Percentiles rank a stretch among this genome's conserved stretches.
These are phyloP conservation scores for Odontophorus gujanensis DNA, from an alignment of 2,113 vertebrate species.

Conservation along the genomic window DNA sequence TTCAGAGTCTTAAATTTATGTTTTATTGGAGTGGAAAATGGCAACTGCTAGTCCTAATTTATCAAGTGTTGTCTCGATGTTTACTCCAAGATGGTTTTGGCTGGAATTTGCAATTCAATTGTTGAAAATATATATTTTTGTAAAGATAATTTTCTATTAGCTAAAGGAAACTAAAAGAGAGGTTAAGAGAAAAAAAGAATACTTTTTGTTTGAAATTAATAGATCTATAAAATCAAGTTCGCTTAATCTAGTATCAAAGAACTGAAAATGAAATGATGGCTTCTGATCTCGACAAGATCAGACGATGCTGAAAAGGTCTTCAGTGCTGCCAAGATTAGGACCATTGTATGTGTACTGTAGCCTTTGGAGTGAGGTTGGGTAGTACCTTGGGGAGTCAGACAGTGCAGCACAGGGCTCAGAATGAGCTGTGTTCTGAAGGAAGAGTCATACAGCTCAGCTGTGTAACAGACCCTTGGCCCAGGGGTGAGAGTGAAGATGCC, in stretches of 20 bases:
- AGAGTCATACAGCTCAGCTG: neutral
- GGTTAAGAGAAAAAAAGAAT: neutral
- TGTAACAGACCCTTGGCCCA: neutral
- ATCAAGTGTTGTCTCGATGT: neutral
- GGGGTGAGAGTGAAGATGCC: neutral
- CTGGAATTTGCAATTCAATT: slow-evolving; percentile 3
- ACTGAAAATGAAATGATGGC: neutral
- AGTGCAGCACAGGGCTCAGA: neutral
- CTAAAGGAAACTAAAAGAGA: neutral
- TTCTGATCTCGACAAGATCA: neutral
- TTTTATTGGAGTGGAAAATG: slow-evolving; percentile 33
- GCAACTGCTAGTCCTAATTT: neutral
- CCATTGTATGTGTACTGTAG: neutral
- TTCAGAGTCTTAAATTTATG: neutral
- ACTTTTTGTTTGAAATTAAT: neutral
- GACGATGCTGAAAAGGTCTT: neutral
- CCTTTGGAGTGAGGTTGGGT: neutral
- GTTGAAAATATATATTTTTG: neutral
- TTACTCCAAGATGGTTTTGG: neutral
- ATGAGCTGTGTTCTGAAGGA: neutral
- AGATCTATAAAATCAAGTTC: neutral
- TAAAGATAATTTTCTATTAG: neutral
- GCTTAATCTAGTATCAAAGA: neutral
- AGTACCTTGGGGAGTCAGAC: neutral
- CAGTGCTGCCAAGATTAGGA: neutral